Percentiles rank a stretch among this genome's conserved stretches.
These are phyloP conservation scores for Branchinecta lindahli DNA, from an alignment of 1,140 invertebrate species.

Conservation along the genomic window DNA sequence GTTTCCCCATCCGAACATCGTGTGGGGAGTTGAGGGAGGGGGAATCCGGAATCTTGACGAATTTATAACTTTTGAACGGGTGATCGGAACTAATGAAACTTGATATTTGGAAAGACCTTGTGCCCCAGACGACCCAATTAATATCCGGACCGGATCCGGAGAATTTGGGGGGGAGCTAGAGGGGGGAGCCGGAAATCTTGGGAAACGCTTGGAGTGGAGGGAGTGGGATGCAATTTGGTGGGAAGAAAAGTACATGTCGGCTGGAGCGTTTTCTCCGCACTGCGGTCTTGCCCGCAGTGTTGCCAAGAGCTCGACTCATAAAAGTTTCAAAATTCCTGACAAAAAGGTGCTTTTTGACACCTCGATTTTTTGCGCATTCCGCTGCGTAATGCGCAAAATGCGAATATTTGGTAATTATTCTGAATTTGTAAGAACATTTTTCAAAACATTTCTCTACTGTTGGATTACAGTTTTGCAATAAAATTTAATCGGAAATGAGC, in stretches of 20 bases:
- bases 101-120: neutral
- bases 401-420: too few relatives aligned
- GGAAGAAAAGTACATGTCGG: neutral
- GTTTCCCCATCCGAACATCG: neutral
- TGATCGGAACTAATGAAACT: neutral
- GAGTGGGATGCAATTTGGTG: conserved; percentile 1
- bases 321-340: too few relatives aligned
- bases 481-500: too few relatives aligned
- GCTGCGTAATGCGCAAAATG: too few relatives aligned
- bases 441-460: too few relatives aligned
- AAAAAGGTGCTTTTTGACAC: too few relatives aligned
- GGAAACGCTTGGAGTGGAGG: conserved; percentile 7
- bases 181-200: conserved; percentile 4
- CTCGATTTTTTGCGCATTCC: too few relatives aligned
- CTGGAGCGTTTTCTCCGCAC: too few relatives aligned
- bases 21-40: neutral
- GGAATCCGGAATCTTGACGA: neutral
- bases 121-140: neutral
- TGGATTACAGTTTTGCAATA: too few relatives aligned
- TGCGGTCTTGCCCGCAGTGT: too few relatives aligned
- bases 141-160: neutral
- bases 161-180: neutral
- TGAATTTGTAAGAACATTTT: too few relatives aligned
- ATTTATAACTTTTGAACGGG: conserved; percentile 1
- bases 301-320: too few relatives aligned